Percentiles rank a stretch among this genome's conserved stretches.
These are phyloP conservation scores for Lepisosteus oculatus DNA, from an alignment of 2,113 vertebrate genomes.

Conservation along the genomic window DNA sequence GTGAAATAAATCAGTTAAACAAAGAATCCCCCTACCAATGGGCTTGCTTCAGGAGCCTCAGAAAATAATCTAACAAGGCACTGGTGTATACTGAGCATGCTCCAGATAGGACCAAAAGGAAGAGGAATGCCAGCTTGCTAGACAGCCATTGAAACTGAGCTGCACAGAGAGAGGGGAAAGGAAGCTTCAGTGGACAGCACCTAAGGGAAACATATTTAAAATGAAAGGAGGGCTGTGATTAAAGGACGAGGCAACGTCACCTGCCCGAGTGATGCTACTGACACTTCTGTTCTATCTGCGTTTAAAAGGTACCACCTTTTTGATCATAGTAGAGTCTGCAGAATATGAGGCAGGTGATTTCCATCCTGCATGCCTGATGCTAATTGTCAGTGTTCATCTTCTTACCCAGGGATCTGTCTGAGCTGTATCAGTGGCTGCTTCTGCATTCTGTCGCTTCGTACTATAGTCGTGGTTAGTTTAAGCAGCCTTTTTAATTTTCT, in stretches of 20 bases:
- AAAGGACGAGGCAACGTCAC: constrained; percentile 15
- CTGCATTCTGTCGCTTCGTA: neutral
- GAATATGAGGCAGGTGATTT: neutral
- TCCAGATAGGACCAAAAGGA: constrained; percentile 6
- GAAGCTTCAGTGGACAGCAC: constrained; percentile 14
- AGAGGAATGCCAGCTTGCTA: constrained; percentile 18
- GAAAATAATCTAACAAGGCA: neutral
- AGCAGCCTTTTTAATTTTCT: neutral
- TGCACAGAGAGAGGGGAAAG: constrained; percentile 4
- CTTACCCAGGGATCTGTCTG: neutral
- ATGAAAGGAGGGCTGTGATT: constrained; percentile 27
- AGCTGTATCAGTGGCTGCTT: neutral
- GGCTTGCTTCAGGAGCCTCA: too few species aligned
- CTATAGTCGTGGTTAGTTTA: neutral
- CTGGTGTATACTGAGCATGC: constrained; percentile 25
- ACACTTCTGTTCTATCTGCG: constrained; percentile 63
- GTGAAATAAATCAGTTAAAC: constrained; percentile 17
- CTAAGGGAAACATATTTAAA: constrained; percentile 17
- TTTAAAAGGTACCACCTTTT: constrained; percentile 58
- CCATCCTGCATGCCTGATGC: neutral
- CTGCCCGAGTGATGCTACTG: constrained; percentile 58
- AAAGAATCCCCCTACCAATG: constrained; percentile 4
- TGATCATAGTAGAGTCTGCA: neutral
- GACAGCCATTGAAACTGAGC: constrained; percentile 12
- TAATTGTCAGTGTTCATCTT: neutral